Conservation (phyloP, 1,140 invertebrate species). For the Euwallacea fornicatus region DNA sequence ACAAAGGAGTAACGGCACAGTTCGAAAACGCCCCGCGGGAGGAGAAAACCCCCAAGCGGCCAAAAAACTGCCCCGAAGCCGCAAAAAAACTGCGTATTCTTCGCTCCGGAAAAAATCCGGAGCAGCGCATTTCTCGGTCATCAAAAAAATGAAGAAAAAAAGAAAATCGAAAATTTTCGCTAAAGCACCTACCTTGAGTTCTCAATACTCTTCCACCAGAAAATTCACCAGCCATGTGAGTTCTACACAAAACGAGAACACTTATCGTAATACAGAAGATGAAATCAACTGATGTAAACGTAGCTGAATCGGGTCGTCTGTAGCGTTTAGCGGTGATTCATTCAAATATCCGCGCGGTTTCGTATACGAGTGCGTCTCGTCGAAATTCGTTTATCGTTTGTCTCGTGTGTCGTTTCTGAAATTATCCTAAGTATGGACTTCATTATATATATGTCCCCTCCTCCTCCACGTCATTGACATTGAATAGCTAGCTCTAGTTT, state of each 20-base stretch:
- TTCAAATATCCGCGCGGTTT: slow-evolving; percentile 30
- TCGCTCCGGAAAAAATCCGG: too few relatives aligned
- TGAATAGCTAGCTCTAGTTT: neutral
- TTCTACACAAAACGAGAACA: slow-evolving; percentile 16
- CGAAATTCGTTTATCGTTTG: slow-evolving; percentile 27
- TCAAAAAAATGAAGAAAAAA: neutral
- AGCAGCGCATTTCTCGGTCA: too few relatives aligned
- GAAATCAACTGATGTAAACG: slow-evolving; percentile 22
- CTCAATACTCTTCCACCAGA: slow-evolving; percentile 3
- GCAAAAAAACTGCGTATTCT: too few relatives aligned
- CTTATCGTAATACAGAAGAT: slow-evolving; percentile 4
- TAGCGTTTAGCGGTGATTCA: slow-evolving; percentile 17
- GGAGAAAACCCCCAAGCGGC: too few relatives aligned
- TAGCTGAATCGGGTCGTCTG: slow-evolving; percentile 3
- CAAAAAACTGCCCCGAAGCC: too few relatives aligned
- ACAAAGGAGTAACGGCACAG: too few relatives aligned
- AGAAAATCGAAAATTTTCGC: neutral
- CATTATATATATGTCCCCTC: slow-evolving; percentile 26
- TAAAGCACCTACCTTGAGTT: slow-evolving; percentile 19
- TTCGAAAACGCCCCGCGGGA: too few relatives aligned
- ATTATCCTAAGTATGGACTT: slow-evolving; percentile 22
- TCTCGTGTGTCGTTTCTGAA: slow-evolving; percentile 34
- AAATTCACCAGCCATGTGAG: slow-evolving; percentile 30
- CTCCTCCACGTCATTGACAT: slow-evolving; percentile 6
- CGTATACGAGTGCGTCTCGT: slow-evolving; percentile 14